Percentiles rank a stretch among this genome's conserved stretches.
These are phyloP conservation scores for Tragelaphus oryx DNA, from an alignment of 2,797 vertebrate genomes.

Conservation along the genomic window DNA sequence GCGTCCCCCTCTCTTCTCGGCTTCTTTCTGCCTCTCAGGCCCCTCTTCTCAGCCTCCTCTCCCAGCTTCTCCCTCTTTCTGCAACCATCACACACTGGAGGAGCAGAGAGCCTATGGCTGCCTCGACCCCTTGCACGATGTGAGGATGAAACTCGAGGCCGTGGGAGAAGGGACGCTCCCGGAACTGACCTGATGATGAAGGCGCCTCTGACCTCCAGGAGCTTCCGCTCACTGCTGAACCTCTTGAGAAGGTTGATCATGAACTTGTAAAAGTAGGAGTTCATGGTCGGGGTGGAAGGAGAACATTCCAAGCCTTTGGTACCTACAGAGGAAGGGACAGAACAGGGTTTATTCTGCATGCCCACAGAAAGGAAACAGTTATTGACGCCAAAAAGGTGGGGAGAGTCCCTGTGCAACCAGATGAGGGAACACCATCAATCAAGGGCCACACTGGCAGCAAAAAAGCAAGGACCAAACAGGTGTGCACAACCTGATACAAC, in stretches of 20 bases:
- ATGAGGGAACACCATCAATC: not conserved
- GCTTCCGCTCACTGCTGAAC: constrained; percentile 94
- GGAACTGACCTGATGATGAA: constrained; percentile 93
- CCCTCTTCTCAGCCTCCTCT: not conserved
- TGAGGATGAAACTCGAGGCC: not conserved
- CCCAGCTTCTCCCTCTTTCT: not conserved
- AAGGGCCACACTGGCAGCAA: not conserved
- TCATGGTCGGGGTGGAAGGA: constrained; percentile 97
- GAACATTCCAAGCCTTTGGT: constrained; percentile 88
- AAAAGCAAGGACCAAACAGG: not conserved
- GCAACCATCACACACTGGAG: not conserved
- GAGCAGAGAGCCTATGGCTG: not conserved
- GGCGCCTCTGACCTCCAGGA: constrained; percentile 92
- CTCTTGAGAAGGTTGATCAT: constrained; percentile 98
- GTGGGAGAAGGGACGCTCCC: not conserved
- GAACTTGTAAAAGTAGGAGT: constrained; percentile 99
- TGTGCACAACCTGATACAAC: not conserved
- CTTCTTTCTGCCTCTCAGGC: not conserved
- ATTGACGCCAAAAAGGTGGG: not conserved
- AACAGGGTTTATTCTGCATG: not conserved
- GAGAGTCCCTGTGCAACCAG: not conserved
- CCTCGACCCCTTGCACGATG: accelerated
- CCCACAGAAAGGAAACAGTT: not conserved
- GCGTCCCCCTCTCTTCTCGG: not conserved
- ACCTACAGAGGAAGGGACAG: constrained; percentile 72